A percentile compares a stretch with the other conserved stretches of the same genome.
Evolutionary conservation across 2,113 vertebrate genomes (phyloP).

Genomic region (Corythornis cristatus): DNA sequence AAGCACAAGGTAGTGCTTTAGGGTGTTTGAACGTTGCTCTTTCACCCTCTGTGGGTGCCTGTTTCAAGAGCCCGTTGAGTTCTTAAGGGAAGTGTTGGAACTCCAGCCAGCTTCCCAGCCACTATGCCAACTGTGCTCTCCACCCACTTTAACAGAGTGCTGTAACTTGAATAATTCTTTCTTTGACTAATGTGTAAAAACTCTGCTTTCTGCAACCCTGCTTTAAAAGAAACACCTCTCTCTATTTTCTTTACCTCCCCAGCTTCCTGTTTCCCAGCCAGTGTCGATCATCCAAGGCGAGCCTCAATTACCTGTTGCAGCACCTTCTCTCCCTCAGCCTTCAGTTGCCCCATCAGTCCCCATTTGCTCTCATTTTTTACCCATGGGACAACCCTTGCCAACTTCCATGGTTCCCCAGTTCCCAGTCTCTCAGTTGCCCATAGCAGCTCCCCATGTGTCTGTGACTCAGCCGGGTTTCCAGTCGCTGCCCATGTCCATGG

Average conservation of each 20-base stretch:
- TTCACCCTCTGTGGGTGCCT: background rate
- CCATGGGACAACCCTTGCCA: constrained; percentile 76
- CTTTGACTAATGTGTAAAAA: constrained; percentile 75
- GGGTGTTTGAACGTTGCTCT: background rate
- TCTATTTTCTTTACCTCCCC: constrained; percentile 84
- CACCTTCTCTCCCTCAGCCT: constrained; percentile 71
- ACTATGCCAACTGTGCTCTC: constrained; percentile 51
- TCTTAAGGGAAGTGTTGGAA: background rate
- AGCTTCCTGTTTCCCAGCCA: constrained; percentile 83
- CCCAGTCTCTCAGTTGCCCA: constrained; percentile 73
- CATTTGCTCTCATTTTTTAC: constrained; percentile 77
- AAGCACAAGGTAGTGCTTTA: background rate
- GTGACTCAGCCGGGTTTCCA: constrained; percentile 77
- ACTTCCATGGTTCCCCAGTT: constrained; percentile 75
- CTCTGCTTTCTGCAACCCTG: constrained; percentile 76
- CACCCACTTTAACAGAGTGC: constrained; percentile 39
- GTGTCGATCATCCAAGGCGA: constrained; percentile 80
- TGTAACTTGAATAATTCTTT: constrained; percentile 57
- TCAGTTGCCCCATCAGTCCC: constrained; percentile 76
- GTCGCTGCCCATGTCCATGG: constrained; percentile 75
- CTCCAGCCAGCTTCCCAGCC: constrained; percentile 30
- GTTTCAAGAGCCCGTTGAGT: constrained; percentile 15
- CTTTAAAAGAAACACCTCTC: constrained; percentile 70
- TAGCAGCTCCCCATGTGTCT: constrained; percentile 74
- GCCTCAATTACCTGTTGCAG: constrained; percentile 79